Evolutionary conservation across 2,888 invertebrate genomes (phyloP).

Genomic region (Nephrotoma flavescens): DNA sequence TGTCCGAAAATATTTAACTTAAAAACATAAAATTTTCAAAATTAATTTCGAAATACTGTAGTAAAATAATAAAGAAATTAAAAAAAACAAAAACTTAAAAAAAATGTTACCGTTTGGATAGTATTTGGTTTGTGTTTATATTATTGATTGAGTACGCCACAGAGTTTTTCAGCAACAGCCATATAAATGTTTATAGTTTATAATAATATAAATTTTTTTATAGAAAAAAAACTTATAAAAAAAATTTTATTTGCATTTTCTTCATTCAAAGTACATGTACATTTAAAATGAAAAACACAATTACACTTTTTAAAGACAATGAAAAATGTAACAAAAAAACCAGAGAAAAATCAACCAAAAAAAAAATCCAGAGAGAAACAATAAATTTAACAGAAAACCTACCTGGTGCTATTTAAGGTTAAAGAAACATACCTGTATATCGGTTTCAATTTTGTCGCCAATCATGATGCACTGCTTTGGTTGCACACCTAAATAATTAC

Average conservation of each 20-base stretch:
- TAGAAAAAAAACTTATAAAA: neutral
- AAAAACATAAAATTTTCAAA: neutral
- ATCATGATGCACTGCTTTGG: constrained; percentile 71
- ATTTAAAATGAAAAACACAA: neutral
- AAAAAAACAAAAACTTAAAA: neutral
- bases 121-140: neutral
- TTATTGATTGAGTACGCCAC: neutral
- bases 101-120: neutral
- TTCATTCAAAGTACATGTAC: neutral
- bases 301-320: neutral
- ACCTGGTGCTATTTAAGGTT: neutral
- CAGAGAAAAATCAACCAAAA: neutral
- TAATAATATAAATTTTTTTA: neutral
- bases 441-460: constrained; percentile 77
- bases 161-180: neutral
- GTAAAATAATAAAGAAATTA: neutral
- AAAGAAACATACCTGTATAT: constrained; percentile 45
- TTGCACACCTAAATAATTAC: constrained; percentile 56
- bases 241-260: neutral
- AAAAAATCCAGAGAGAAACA: neutral
- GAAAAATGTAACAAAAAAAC: neutral
- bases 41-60: neutral
- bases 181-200: neutral
- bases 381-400: neutral
- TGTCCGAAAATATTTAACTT: neutral